Conservation (phyloP, 2,888 invertebrate species). For the Aquatica leii region DNA sequence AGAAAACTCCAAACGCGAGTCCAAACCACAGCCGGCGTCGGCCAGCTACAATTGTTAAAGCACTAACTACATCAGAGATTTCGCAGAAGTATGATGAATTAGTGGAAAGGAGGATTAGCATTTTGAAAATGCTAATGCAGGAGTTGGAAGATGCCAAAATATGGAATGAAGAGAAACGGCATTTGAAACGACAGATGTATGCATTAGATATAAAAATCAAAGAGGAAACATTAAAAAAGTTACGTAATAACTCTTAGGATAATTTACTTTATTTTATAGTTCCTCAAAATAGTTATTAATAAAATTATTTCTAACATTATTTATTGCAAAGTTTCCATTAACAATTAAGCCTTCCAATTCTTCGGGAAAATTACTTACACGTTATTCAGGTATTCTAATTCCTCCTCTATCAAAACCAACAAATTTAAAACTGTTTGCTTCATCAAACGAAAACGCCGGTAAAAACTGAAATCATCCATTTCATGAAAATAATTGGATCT, state of each 20-base stretch:
- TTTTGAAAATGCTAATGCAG: background rate
- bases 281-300: background rate
- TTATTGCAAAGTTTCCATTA: background rate
- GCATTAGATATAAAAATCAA: background rate
- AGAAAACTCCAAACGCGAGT: conserved; percentile 2
- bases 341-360: conserved; percentile 4
- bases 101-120: conserved; percentile 2
- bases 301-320: conserved; percentile 5
- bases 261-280: conserved; percentile 3
- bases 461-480: conserved; percentile 12
- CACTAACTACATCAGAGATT: background rate
- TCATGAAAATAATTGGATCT: conserved; percentile 13
- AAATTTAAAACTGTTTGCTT: conserved; percentile 5
- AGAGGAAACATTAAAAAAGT: background rate
- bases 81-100: background rate
- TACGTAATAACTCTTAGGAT: background rate
- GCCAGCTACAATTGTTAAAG: conserved; percentile 7
- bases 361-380: conserved; percentile 3
- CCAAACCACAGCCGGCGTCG: background rate
- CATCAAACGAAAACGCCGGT: background rate
- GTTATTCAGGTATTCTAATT: conserved; percentile 8
- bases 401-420: conserved; percentile 10
- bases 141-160: background rate
- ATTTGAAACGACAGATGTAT: conserved; percentile 1
- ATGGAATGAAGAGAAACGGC: background rate